Evolutionary conservation across 2,113 vertebrate genomes (phyloP).

Genomic region (Sinosuthora webbiana): DNA sequence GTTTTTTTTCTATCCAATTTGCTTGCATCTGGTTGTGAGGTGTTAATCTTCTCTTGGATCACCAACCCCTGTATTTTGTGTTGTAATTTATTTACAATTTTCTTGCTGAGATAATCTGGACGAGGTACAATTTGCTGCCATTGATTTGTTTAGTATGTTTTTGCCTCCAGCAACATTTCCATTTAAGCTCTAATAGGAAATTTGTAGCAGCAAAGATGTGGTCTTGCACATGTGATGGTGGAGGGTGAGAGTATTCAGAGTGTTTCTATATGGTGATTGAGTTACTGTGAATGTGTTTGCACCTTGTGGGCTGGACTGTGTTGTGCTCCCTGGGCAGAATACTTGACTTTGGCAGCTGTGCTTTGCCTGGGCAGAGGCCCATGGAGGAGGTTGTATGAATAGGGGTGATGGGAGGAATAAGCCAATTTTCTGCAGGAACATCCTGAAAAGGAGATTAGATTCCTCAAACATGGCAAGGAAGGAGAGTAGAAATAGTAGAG

Average conservation of each 20-base stretch:
- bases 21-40: neutral
- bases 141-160: neutral
- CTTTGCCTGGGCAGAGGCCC: neutral
- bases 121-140: neutral
- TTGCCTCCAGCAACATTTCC: neutral
- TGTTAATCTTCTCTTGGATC: neutral
- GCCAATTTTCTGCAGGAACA: neutral
- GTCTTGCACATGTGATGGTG: neutral
- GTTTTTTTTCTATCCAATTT: neutral
- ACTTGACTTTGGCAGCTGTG: neutral
- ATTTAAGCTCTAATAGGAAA: neutral
- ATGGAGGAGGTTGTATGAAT: neutral
- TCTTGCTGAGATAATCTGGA: constrained; percentile 9
- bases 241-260: neutral
- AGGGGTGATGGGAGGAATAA: neutral
- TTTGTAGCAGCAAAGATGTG: neutral
- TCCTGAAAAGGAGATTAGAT: neutral
- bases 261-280: neutral
- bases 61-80: neutral
- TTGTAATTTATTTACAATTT: neutral
- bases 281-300: neutral
- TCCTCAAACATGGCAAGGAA: neutral
- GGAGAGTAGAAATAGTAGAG: neutral
- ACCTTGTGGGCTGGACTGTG: neutral
- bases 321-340: neutral